Percentiles rank a stretch among this genome's conserved stretches.
These are phyloP conservation scores for Sebastes fasciatus DNA, from an alignment of 2,113 vertebrate genomes.

Conservation along the genomic window DNA sequence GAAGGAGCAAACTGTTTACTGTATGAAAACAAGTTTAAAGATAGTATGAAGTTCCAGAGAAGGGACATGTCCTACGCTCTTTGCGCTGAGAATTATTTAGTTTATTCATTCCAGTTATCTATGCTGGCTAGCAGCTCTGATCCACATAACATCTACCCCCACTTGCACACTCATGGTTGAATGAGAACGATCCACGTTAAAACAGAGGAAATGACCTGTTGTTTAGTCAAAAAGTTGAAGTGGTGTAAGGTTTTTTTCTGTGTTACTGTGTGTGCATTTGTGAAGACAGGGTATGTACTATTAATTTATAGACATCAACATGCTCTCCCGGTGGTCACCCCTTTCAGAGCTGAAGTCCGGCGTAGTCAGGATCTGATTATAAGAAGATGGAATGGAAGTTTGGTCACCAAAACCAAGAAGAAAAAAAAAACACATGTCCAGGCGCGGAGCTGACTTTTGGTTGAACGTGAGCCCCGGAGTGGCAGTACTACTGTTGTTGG, in stretches of 20 bases:
- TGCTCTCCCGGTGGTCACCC: background rate
- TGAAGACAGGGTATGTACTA: background rate
- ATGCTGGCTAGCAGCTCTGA: conserved; percentile 7
- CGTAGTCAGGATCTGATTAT: background rate
- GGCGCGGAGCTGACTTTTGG: conserved; percentile 58
- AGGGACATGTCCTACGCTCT: background rate
- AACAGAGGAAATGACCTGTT: background rate
- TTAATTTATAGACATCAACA: conserved; percentile 11
- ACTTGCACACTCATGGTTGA: background rate
- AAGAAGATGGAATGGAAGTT: conserved; percentile 25
- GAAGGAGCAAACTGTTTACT: background rate
- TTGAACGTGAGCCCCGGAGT: conserved; percentile 44
- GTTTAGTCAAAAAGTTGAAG: background rate
- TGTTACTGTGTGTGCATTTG: conserved; percentile 18
- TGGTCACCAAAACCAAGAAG: conserved; percentile 50
- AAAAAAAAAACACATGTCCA: background rate
- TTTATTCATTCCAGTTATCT: conserved; percentile 33
- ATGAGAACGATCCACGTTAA: background rate
- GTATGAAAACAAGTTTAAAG: background rate
- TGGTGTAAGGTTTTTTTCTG: background rate
- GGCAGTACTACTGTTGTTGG: conserved; percentile 49
- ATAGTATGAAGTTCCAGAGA: background rate
- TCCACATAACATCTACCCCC: background rate
- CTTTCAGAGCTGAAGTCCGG: conserved; percentile 18
- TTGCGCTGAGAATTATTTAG: background rate